Evolutionary conservation across 1,140 invertebrate genomes (phyloP).

Genomic region (Trinorchestia longiramus): DNA sequence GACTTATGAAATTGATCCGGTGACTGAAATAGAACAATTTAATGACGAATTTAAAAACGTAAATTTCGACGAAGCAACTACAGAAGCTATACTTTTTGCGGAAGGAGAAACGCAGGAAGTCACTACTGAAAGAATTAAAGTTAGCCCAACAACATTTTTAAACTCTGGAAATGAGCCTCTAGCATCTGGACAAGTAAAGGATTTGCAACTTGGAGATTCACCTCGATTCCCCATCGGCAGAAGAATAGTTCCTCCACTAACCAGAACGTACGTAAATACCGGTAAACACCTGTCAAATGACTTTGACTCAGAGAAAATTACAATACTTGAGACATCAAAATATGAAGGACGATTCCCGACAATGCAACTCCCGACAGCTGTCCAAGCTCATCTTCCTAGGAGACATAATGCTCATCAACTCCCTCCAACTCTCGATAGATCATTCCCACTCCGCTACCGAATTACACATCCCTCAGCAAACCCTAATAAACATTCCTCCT

Average conservation of each 20-base stretch:
- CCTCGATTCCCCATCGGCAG: neutral
- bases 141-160: neutral
- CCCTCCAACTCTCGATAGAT: neutral
- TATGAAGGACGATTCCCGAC: slow-evolving; percentile 28
- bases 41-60: neutral
- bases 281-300: neutral
- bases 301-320: slow-evolving; percentile 4
- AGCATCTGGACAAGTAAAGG: neutral
- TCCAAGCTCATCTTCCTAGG: slow-evolving; percentile 15
- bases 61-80: neutral
- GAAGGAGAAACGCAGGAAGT: neutral
- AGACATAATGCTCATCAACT: neutral
- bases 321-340: slow-evolving; percentile 32
- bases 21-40: neutral
- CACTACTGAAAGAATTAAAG: neutral
- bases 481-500: neutral
- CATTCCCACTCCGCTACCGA: neutral
- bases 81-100: neutral
- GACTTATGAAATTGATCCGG: neutral
- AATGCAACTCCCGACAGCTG: neutral
- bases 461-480: neutral
- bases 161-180: neutral
- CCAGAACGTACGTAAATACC: slow-evolving; percentile 15
- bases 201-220: neutral
- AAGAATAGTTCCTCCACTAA: slow-evolving; percentile 29